Percentiles rank a stretch among this genome's conserved stretches.
Evolutionary conservation across 2,113 vertebrate species (phyloP).

Genomic region (Sinocyclocheilus maitianheensis): DNA sequence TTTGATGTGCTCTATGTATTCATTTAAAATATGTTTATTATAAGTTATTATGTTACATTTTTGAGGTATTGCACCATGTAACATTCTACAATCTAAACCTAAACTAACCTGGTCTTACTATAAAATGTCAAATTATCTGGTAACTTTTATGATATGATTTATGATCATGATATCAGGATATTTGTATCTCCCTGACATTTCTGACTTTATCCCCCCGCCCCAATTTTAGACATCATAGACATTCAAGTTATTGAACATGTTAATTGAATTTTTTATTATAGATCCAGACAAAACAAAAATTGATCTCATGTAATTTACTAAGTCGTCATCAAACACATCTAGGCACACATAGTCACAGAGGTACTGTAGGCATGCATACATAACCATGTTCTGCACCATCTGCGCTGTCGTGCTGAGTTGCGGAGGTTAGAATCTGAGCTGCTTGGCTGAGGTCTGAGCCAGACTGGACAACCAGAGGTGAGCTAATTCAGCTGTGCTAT

Average conservation of each 20-base stretch:
- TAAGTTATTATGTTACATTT: too few species aligned
- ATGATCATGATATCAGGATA: background rate
- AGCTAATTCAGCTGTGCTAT: slow-evolving; percentile 66
- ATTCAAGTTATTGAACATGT: background rate
- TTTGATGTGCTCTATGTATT: too few species aligned
- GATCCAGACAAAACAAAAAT: background rate
- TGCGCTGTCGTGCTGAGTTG: slow-evolving; percentile 42
- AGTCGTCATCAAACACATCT: background rate
- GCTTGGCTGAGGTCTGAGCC: slow-evolving; percentile 62
- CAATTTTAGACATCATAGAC: background rate
- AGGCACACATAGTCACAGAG: background rate
- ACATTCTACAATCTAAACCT: background rate
- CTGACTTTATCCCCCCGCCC: background rate
- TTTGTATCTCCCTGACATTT: background rate
- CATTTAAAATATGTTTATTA: too few species aligned
- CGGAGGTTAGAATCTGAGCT: slow-evolving; percentile 61
- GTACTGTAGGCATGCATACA: slow-evolving; percentile 10
- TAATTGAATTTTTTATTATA: background rate
- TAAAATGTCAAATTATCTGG: too few species aligned
- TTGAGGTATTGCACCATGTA: too few species aligned
- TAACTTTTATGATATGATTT: too few species aligned
- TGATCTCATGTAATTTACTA: background rate
- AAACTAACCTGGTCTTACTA: too few species aligned
- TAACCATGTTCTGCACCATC: slow-evolving; percentile 18
- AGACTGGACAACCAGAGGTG: slow-evolving; percentile 61